Conservation (phyloP, 2,113 vertebrate genomes). For the Xenus cinereus region DNA sequence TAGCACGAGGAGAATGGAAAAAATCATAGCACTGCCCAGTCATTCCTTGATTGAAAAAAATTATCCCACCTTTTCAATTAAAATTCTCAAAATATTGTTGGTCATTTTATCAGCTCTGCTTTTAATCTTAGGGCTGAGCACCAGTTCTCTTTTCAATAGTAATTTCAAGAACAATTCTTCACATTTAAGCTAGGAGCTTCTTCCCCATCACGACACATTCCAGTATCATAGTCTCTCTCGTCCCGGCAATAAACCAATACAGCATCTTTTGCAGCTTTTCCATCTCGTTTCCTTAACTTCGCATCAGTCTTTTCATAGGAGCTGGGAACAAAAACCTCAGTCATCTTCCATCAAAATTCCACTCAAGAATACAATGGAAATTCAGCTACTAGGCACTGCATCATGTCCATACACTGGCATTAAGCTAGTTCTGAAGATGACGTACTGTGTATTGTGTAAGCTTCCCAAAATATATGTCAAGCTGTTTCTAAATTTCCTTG, state of each 20-base stretch:
- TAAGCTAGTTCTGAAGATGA: background rate
- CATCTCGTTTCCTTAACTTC: background rate
- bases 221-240: background rate
- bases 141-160: background rate
- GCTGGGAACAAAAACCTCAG: background rate
- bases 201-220: background rate
- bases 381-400: background rate
- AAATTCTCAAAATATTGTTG: background rate
- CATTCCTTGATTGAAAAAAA: background rate
- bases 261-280: background rate
- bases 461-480: background rate
- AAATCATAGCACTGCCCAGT: background rate
- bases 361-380: background rate
- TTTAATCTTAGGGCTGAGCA: background rate
- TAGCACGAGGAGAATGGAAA: background rate
- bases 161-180: background rate
- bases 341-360: background rate
- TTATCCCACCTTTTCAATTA: background rate
- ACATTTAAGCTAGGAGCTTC: background rate
- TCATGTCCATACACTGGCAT: background rate
- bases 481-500: background rate
- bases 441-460: background rate
- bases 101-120: background rate
- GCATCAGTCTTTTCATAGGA: background rate
- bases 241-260: background rate